Base-by-base conservation (phyloP, 2,113 vertebrate genomes). In the Motacilla tschutschensis region DNA sequence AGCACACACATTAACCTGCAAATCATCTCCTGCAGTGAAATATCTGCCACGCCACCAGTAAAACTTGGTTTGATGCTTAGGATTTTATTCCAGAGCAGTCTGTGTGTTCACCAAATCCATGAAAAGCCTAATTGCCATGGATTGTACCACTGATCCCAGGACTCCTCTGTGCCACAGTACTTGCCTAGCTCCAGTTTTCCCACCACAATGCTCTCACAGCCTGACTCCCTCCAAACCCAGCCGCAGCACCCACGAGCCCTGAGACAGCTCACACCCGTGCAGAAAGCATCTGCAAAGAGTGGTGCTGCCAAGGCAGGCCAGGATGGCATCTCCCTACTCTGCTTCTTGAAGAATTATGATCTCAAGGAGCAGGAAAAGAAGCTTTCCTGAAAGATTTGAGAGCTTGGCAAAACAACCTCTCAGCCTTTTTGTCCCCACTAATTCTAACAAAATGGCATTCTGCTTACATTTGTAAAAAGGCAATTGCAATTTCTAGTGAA, bases 11-110 rank as follows among this genome's bases (percentile, higher is more conserved):
- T 77, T 79, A n/a, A 74, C 25, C 40, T 3, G 3, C 65, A 88
- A 90, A 88, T 84, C 31, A 79, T 87, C 44, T 84, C 64, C 59
- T 31, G 2, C 12, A 50, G 48, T 77, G 67, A 84, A 90, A 63
- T 90, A 79, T 29, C 67, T 70, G 43, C 59, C 51, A 44, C 0
- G 1, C 54, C 64, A 79, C 62, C 70, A 64, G 62, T 29, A 80
- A 85, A 91, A 80, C 53, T 55, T 44, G 51, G 35, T 81, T 41
- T 69, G 81, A 79, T 1, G 8, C 40, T 82, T 13, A 26, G 47
- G 44, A 33, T 84, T 91, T 76, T 41, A 36, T 74, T 82, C 36
- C 5, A 3, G 43, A 38, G 44, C 35, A 69, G 24, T 17, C 69
- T 75, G 24, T 40, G 51, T 51, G 41, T n/a, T 40, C 67, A 70